Conservation (phyloP, 2,113 vertebrate genomes). For the Ailurus styani region DNA sequence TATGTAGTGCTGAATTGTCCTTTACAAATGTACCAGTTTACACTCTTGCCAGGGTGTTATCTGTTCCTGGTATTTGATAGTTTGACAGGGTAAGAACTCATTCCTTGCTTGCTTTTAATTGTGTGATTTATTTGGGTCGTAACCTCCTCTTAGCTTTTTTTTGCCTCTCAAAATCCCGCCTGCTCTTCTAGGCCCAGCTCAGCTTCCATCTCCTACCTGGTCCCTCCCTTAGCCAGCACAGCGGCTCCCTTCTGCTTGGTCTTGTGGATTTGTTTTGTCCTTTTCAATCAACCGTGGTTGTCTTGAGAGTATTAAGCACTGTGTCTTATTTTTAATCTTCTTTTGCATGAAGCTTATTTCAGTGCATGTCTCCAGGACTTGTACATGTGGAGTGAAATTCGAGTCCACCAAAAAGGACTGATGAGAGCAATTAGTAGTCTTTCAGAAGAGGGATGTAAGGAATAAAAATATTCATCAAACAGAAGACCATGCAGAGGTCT, state of each 20-base stretch:
- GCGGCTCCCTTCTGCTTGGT: not conserved
- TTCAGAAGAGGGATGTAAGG: not conserved
- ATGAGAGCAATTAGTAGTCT: not conserved
- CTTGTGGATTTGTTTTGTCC: not conserved
- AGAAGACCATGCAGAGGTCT: not conserved
- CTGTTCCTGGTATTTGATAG: not conserved
- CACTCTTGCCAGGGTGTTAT: not conserved
- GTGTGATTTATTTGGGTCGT: not conserved
- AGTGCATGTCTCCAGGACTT: not conserved
- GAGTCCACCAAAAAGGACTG: not conserved
- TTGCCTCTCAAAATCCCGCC: not conserved
- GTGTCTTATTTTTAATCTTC: not conserved
- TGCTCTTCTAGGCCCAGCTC: not conserved
- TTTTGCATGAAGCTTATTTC: not conserved
- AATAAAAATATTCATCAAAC: not conserved
- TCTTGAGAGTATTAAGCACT: not conserved
- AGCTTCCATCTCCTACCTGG: accelerated
- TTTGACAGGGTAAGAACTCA: not conserved
- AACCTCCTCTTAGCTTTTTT: not conserved
- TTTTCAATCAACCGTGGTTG: not conserved
- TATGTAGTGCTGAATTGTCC: not conserved
- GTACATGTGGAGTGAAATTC: not conserved
- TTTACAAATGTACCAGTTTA: not conserved
- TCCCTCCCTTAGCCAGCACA: too few relatives aligned
- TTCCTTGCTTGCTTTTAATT: not conserved